Percentiles rank a stretch among this genome's conserved stretches.
phyloP scores from a whole-genome alignment of 2,888 invertebrate genomes.

The Drosophila neotestacea region DNA sequence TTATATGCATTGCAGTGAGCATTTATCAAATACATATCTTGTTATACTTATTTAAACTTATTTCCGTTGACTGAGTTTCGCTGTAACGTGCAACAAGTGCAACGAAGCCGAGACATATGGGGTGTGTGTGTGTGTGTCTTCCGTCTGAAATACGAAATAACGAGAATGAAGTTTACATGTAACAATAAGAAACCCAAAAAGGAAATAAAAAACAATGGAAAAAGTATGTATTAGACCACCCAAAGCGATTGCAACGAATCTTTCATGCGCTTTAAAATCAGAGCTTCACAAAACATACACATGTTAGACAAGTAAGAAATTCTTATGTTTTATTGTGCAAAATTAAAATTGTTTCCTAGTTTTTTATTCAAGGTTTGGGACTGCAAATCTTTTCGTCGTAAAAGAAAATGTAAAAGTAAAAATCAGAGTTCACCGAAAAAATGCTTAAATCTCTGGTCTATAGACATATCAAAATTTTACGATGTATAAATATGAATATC shows the following conservation, averaged over 20 bases:
- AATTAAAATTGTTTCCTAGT: too few relatives aligned
- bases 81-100: slow-evolving; percentile 36
- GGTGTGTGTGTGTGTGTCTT: slow-evolving; percentile 41
- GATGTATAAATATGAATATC: neutral
- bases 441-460: too few relatives aligned
- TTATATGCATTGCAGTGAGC: slow-evolving; percentile 17
- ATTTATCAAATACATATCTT: slow-evolving; percentile 30
- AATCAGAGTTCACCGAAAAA: too few relatives aligned
- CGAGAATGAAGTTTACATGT: slow-evolving; percentile 61
- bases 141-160: slow-evolving; percentile 43
- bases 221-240: neutral
- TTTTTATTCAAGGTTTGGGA: too few relatives aligned
- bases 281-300: too few relatives aligned
- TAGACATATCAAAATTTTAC: too few relatives aligned
- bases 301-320: too few relatives aligned
- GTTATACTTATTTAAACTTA: slow-evolving; percentile 40
- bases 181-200: slow-evolving; percentile 50
- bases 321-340: too few relatives aligned
- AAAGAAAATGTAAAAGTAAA: too few relatives aligned
- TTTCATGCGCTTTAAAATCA: slow-evolving; percentile 20
- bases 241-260: slow-evolving; percentile 26
- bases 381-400: too few relatives aligned
- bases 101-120: slow-evolving; percentile 34
- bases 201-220: slow-evolving; percentile 51
- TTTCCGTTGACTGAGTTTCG: slow-evolving; percentile 80